Base-by-base conservation (phyloP, 2,113 vertebrate species). In the Capra hircus region DNA sequence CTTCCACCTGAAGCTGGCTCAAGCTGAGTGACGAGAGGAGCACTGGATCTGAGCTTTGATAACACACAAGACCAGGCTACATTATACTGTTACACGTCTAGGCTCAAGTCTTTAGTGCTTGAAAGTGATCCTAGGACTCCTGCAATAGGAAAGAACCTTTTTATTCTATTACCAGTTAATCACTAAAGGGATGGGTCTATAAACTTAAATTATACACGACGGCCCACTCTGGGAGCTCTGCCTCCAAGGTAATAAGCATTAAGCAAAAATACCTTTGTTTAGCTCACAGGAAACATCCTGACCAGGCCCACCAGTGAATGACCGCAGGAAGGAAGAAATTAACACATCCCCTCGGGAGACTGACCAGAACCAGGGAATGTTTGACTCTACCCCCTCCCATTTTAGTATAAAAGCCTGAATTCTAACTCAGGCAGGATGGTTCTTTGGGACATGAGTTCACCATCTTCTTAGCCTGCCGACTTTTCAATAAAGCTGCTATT, bases 41-140 rank as follows among this genome's bases (percentile, higher is more conserved):
- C 40, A 45, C 74, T 89, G 21, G 80, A 82, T 60, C 74, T 40
- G 15, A 28, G 48, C 28, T 45, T 33, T 80, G 45, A 59, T 43
- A 48, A 67, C 55, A 84, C 43, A 25, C 4, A 30, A 94, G 23
- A 50, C 36, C 59, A 74, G n/a, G 14, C 23, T n/a, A 30, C 28
- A 7, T 52, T 53, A 67, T 4, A 15, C 4, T 85, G 40, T 36
- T 82, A 77, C 1, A 4, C 50, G 3, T 27, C 28, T 6, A 36
- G 12, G 57, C 57, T 40, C 8, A 92, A 74, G 67, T 55, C 21
- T 14, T 59, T 25, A 45, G 45, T 33, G 62, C 19, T 25, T 64
- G 2, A 50, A 77, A 86, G 52, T 40, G 7, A 90, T 21, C 15
- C 2, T 7, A 64, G 12, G 19, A 27, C 28, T 78, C 2, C 0